Base-by-base conservation (phyloP, 2,888 invertebrate species). In the Macropis europaea region DNA sequence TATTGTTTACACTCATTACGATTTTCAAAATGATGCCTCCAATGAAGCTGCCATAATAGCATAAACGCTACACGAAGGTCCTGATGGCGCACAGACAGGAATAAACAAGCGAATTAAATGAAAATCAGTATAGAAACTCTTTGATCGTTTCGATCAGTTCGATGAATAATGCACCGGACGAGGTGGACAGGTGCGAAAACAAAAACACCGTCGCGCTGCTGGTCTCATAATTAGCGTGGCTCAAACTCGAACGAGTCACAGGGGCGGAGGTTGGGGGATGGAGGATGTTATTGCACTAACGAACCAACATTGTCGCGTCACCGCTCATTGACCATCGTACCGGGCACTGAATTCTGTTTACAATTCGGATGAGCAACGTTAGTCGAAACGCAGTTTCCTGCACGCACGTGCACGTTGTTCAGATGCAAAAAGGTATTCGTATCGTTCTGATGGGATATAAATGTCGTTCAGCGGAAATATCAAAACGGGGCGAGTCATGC, bases 281-380 rank as follows among this genome's bases (percentile, higher is more conserved):
- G 2, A 6, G 4, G 48, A 4, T 15, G 42, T n/a, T n/a, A n/a
- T n/a, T n/a, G n/a, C n/a, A 54, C 54, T 60, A 70, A 73, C 63
- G 54, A 63, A 63, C 40, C 57, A 40, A 36, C 67, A 34, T 61
- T 60, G 50, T 54, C 72, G 54, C 48, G 71, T 67, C 57, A 47
- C 7, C 22, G 66, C 24, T 66, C 67, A 67, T 62, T 74, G 66
- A 59, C 38, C 24, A 42, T 40, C 32, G 36, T 26, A 15, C 9
- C 32, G 19, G 30, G 15, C 15, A 24, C 11, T 9, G 48, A 24
- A 62, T 30, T 30, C 7, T 62, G 48, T 74, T 74, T 62, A 72
- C 62, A 53, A 57, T 57, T 43, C 32, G 7, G 28, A 62, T 28
- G 61, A 72, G 43, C 66, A 17, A 52, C 28, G 30, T 19, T 32